Percentiles rank a stretch among this genome's conserved stretches.
Conservation (phyloP, 2,797 vertebrate genomes). For the Lindbergichthys nudifrons region DNA sequence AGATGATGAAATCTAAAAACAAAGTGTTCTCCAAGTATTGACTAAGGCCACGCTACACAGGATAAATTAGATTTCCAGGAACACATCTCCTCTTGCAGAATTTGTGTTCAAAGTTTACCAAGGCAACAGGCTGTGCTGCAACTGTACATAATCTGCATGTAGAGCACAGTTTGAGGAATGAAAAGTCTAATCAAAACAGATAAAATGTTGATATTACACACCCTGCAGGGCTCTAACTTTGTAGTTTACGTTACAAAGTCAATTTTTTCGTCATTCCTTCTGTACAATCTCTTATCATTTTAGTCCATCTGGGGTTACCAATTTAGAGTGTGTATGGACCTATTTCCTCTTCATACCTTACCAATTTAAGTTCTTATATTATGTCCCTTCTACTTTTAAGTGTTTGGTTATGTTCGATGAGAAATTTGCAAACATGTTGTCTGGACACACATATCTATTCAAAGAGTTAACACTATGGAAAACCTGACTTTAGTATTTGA, state of each 20-base stretch:
- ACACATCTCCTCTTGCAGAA: background rate
- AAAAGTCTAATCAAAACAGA: conserved; percentile 36
- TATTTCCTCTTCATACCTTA: background rate
- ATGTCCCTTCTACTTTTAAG: background rate
- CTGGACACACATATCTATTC: background rate
- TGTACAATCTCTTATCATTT: conserved; percentile 46
- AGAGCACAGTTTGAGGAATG: conserved; percentile 52
- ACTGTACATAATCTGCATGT: conserved; percentile 15
- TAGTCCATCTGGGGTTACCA: background rate
- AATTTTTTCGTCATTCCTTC: conserved; percentile 55
- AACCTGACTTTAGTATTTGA: no score
- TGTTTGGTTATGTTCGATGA: background rate
- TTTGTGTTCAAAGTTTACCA: conserved; percentile 40
- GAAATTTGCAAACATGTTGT: background rate
- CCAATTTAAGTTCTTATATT: background rate
- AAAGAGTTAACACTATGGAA: background rate
- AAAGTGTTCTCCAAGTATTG: conserved; percentile 27
- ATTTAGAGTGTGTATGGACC: background rate
- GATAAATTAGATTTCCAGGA: background rate
- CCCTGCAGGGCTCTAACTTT: conserved; percentile 11
- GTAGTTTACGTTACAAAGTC: conserved; percentile 62
- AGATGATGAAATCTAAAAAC: conserved; percentile 50
- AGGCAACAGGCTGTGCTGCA: conserved; percentile 15
- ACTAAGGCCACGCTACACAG: background rate
- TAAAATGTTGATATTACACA: conserved; percentile 38